Base-by-base conservation (phyloP, 23 tunicate species). In the Botrylloides violaceus region DNA sequence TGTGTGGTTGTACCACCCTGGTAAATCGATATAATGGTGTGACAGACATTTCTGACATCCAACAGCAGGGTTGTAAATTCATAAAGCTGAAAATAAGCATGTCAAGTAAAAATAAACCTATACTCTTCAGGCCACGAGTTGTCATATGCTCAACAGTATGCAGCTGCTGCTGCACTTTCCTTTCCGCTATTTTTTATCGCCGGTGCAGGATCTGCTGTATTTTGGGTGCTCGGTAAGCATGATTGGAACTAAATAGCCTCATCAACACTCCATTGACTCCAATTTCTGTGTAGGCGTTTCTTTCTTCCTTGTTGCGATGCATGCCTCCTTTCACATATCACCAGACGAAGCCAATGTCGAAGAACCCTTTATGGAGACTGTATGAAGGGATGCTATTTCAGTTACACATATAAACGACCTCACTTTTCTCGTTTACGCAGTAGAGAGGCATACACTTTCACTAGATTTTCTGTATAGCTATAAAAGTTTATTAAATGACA, bases 161-260 rank as follows among this genome's bases (percentile, higher is more conserved):
- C 79, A 23, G 70, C 76, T 34, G 98, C 86, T 63, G 98, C 83
- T 38, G 70, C 48, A 19, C 58, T 92, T 0, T 84, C 92, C 3
- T 76, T 87, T 39, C 98, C 98, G 20, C 39, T 92, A n/a, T 84
- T 92, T 27, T 92, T 92, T 64, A 15, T 92, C 2, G 98, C 98
- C 37, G 98, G 98, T 1, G 93, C 98, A 29, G 98, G 98, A 23
- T 73, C 98, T 70, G 93, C 93, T 58, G 86, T 92, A 24, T 92
- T 92, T 55, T 92, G 98, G 98, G 92, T 87, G 5, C 59, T 92
- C 26, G 98, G 98, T 85, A 35, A 80, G 82, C 35, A 28, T 6
- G 0, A 27, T 33, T 15, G 7, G 28, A 19, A 43, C 12, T 70
- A 20, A 23, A 15, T 28, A 4, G 26, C 7, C 6, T 22, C 7